Evolutionary conservation across 2,113 vertebrate genomes (phyloP).

Genomic region (Gadus macrocephalus): DNA sequence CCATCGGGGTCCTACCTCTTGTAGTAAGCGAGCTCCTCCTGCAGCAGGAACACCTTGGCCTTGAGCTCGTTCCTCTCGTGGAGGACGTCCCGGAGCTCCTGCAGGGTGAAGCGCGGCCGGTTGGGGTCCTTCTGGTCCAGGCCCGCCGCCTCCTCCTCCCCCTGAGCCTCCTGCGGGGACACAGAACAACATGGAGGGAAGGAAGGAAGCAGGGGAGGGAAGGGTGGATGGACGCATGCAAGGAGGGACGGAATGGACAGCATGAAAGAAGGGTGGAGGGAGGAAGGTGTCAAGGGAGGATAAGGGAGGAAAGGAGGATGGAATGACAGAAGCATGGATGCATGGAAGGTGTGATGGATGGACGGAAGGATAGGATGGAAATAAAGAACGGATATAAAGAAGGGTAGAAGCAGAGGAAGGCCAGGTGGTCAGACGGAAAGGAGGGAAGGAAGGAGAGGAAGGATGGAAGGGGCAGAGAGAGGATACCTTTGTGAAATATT

Average conservation of each 20-base stretch:
- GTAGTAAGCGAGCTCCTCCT: slow-evolving; percentile 95
- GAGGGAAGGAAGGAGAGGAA: slow-evolving; percentile 3
- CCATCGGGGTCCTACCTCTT: slow-evolving; percentile 74
- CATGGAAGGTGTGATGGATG: too few relatives aligned
- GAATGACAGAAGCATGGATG: too few relatives aligned
- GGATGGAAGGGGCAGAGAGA: slow-evolving; percentile 8
- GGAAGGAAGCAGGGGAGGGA: background rate
- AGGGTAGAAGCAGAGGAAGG: too few relatives aligned
- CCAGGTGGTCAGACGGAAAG: background rate
- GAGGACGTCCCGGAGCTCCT: slow-evolving; percentile 94
- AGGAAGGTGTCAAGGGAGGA: too few relatives aligned
- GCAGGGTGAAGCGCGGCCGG: slow-evolving; percentile 92
- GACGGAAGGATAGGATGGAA: too few relatives aligned
- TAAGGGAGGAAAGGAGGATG: too few relatives aligned
- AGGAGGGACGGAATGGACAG: too few relatives aligned
- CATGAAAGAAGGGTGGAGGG: too few relatives aligned
- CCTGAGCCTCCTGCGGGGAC: slow-evolving; percentile 64
- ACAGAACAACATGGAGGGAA: slow-evolving; percentile 21
- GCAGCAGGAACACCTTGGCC: slow-evolving; percentile 92
- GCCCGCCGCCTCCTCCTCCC: slow-evolving; percentile 75
- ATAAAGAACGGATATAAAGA: too few relatives aligned
- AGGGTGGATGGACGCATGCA: slow-evolving; percentile 10
- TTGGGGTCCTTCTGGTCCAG: slow-evolving; percentile 88
- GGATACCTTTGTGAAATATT: slow-evolving; percentile 70
- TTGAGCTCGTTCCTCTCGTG: slow-evolving; percentile 97